Evolutionary conservation across 1,140 invertebrate genomes (phyloP), one percentile per base, ranked within the genome.

Genomic region (Macrobrachium nipponense): DNA sequence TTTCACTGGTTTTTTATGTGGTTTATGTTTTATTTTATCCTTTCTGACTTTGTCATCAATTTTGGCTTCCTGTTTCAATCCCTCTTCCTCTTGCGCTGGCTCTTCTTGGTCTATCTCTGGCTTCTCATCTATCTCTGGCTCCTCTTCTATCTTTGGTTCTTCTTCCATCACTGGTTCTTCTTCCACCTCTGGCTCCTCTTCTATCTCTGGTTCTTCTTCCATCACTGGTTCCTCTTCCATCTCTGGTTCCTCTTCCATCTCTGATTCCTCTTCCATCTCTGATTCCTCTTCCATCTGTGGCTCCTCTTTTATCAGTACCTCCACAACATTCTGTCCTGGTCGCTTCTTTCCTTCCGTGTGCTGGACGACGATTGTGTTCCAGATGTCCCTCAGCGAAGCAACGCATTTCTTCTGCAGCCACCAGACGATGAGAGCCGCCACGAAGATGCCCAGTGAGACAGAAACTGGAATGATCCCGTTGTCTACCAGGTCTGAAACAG

Each of bases 21-120:
- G n/a, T 36, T 36, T 70, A 6, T n/a, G 20, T 11, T 43, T n/a
- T 44, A 43, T 11, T 44, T 51, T 43, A 11, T 51, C 36, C 36
- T 51, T n/a, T 36, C 36, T n/a, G 20, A 23, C 18, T 11, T 76
- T n/a, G 18, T 51, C 10, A 23, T 76, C 36, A 10, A 3, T 2
- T 44, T 73, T 27, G 36, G 15, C 18, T 27, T 73, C 23, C 23
- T 73, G 27, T 73, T 60, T 44, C 20, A 27, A 14, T n/a, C 59
- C 75, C 15, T 20, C 44, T n/a, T 60, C 70, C 60, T 80, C 60
- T 79, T 51, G 59, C 77, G 12, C 60, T 79, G 60, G 64, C 77
- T 79, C 77, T 62, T 18, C 36, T 60, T 62, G 20, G 3, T 58
- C 20, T 51, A 4, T 77, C 75, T 18, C 11, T 14, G 15, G 43